Evolutionary conservation across 2,113 vertebrate species (phyloP).

Genomic region (Delphinapterus leucas): DNA sequence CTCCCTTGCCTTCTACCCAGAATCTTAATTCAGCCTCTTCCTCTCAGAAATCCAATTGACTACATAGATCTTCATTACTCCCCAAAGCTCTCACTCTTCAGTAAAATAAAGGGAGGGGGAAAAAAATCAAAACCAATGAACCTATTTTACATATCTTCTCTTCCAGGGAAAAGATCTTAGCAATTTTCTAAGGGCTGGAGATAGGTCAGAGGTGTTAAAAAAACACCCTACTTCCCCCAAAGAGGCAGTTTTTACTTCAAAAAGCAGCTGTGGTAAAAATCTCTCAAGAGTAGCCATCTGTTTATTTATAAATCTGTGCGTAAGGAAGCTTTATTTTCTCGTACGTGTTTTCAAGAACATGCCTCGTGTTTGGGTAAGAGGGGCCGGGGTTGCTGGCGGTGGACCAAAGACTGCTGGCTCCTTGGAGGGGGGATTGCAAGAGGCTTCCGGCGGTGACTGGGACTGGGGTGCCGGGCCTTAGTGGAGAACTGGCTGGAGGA

Average conservation of each 20-base stretch:
- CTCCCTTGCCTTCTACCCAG: background rate
- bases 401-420: background rate
- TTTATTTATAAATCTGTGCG: slow-evolving; percentile 59
- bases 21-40: slow-evolving; percentile 43
- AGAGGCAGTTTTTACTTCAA: slow-evolving; percentile 54
- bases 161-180: background rate
- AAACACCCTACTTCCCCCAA: slow-evolving; percentile 7
- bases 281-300: slow-evolving; percentile 58
- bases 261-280: slow-evolving; percentile 61
- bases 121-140: background rate
- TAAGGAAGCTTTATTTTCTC: slow-evolving; percentile 36
- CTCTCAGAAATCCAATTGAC: background rate
- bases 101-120: background rate
- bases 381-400: background rate
- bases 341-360: slow-evolving; percentile 56
- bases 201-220: slow-evolving; percentile 5
- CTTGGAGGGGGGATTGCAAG: background rate
- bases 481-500: background rate
- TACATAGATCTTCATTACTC: background rate
- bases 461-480: background rate
- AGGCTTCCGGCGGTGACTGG: background rate
- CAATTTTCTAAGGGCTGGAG: slow-evolving; percentile 16
- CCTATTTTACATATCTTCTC: background rate
- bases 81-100: background rate
- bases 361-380: slow-evolving; percentile 2